Evolutionary conservation across 2,888 invertebrate genomes (phyloP).

Genomic region (Herminia tarsipennalis): DNA sequence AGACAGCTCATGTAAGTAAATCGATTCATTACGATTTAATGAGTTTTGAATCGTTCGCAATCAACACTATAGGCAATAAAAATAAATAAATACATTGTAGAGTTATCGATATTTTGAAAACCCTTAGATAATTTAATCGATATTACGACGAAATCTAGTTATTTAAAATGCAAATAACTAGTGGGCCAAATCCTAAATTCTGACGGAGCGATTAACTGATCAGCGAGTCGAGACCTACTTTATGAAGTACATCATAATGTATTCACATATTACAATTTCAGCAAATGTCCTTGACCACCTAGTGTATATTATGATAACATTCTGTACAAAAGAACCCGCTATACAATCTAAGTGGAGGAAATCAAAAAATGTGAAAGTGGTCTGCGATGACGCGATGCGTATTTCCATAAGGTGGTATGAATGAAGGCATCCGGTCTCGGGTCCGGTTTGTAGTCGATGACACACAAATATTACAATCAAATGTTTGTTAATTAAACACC

Average conservation of each 20-base stretch:
- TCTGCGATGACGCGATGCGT: constrained; percentile 54
- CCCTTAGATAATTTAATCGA: neutral
- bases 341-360: constrained; percentile 41
- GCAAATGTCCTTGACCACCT: constrained; percentile 33
- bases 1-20: neutral
- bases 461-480: constrained; percentile 42
- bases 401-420: constrained; percentile 54
- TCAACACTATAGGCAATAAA: too few relatives aligned
- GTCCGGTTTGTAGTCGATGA: constrained; percentile 49
- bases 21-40: too few relatives aligned
- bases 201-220: neutral
- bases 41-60: neutral
- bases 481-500: constrained; percentile 40
- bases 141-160: too few relatives aligned
- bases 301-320: constrained; percentile 9
- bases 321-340: constrained; percentile 18
- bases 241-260: neutral
- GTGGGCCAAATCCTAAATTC: neutral
- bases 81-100: too few relatives aligned
- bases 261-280: constrained; percentile 8
- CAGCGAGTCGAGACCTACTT: neutral
- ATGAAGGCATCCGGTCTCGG: constrained; percentile 49
- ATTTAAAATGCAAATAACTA: too few relatives aligned
- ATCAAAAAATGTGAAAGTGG: constrained; percentile 64
- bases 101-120: too few relatives aligned